Conservation (phyloP, 2,797 vertebrate species). For the Sebastes oblongus region DNA sequence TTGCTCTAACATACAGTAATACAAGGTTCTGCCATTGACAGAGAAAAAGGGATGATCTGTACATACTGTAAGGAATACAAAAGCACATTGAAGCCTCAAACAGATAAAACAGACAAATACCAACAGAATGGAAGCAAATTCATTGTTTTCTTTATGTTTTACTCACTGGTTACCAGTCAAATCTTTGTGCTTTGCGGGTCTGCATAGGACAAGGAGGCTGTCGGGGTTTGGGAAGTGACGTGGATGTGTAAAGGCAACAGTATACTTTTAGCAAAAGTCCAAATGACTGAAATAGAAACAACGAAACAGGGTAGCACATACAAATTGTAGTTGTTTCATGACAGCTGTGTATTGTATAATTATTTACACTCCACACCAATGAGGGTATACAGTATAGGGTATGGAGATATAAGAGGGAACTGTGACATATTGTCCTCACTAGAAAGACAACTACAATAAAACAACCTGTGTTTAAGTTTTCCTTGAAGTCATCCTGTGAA, state of each 20-base stretch:
- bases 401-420: not conserved
- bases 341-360: not conserved
- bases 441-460: not conserved
- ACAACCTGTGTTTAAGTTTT: not conserved
- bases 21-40: conserved; percentile 62
- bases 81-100: conserved; percentile 80
- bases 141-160: conserved; percentile 42
- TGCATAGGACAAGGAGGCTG: conserved; percentile 67
- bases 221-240: conserved; percentile 54
- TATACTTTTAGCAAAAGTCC: conserved; percentile 35
- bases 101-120: conserved; percentile 51
- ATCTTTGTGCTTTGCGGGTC: conserved; percentile 82
- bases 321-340: not conserved
- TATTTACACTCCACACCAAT: not conserved
- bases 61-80: conserved; percentile 84
- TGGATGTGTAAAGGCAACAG: conserved; percentile 50
- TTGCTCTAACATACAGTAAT: conserved; percentile 79
- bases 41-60: conserved; percentile 78
- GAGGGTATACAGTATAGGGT: not conserved
- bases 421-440: not conserved
- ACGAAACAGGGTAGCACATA: not conserved
- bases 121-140: conserved; percentile 57
- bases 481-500: not conserved
- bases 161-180: conserved; percentile 66
- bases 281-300: not conserved